Conservation (phyloP, 2,113 vertebrate genomes). For the Phainopepla nitens region DNA sequence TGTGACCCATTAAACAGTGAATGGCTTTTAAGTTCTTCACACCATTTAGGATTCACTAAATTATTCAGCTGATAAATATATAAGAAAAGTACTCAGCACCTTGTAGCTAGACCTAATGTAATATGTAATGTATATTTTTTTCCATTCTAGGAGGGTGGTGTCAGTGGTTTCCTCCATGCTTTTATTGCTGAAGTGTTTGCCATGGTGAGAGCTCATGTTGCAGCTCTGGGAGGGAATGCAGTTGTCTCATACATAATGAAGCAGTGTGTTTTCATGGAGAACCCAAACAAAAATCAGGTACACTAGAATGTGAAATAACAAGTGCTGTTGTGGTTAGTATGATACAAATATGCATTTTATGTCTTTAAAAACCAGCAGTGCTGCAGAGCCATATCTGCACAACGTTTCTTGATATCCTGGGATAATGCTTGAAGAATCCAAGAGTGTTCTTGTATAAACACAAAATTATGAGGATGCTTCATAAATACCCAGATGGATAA, state of each 20-base stretch:
- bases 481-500: neutral
- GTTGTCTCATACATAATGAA: conserved; percentile 99
- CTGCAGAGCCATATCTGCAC: neutral
- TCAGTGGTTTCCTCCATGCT: conserved; percentile 94
- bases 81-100: neutral
- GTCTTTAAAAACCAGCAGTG: neutral
- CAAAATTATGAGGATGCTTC: neutral
- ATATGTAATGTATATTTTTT: neutral
- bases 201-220: conserved; percentile 95
- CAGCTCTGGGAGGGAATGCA: conserved; percentile 93
- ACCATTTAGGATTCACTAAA: neutral
- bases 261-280: conserved; percentile 98
- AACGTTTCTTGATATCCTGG: neutral
- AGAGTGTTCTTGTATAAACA: neutral
- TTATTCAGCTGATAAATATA: neutral
- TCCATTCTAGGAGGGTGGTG: conserved; percentile 86
- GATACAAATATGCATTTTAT: neutral
- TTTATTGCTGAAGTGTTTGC: conserved; percentile 98
- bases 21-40: neutral
- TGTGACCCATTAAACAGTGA: neutral
- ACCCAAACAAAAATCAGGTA: conserved; percentile 99
- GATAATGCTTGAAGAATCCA: neutral
- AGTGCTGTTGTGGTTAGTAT: neutral
- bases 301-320: neutral
- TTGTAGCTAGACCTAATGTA: neutral